phyloP scores from a whole-genome alignment of 2,888 invertebrate genomes.

The Drosophila infuscata region DNA sequence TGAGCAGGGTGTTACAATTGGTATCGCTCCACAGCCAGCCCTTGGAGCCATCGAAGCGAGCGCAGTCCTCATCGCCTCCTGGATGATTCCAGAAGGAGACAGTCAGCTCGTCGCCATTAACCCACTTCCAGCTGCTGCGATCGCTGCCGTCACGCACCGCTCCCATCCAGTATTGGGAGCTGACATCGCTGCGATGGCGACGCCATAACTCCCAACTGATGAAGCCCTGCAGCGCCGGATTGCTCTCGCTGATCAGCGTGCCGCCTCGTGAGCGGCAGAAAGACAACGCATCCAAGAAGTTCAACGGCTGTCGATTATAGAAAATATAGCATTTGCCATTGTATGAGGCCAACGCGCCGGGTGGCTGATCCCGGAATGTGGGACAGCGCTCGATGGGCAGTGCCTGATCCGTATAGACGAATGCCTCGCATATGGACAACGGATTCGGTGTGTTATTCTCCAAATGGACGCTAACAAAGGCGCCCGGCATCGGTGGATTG shows the following conservation, averaged over 20 bases:
- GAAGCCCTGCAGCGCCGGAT: slow-evolving; percentile 96
- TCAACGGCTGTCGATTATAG: slow-evolving; percentile 93
- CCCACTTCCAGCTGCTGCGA: slow-evolving; percentile 94
- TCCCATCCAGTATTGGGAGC: slow-evolving; percentile 98
- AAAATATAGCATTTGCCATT: slow-evolving; percentile 98
- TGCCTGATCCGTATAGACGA: slow-evolving; percentile 96
- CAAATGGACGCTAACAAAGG: slow-evolving; percentile 96
- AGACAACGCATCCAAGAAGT: slow-evolving; percentile 91
- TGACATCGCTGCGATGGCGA: slow-evolving; percentile 94
- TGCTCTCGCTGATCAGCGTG: slow-evolving; percentile 95
- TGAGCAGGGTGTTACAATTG: slow-evolving; percentile 92
- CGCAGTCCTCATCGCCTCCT: slow-evolving; percentile 93
- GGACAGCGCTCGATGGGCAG: slow-evolving; percentile 96
- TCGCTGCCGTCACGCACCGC: slow-evolving; percentile 93
- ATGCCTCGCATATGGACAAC: slow-evolving; percentile 95
- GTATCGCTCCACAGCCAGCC: slow-evolving; percentile 98
- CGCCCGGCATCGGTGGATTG: slow-evolving; percentile 97
- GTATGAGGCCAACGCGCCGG: slow-evolving; percentile 96
- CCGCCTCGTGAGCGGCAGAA: slow-evolving; percentile 94
- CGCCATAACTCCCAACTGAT: slow-evolving; percentile 98
- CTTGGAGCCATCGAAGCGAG: slow-evolving; percentile 95
- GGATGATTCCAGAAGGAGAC: slow-evolving; percentile 97
- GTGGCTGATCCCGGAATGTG: slow-evolving; percentile 96
- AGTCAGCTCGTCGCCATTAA: slow-evolving; percentile 94
- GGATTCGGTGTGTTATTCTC: slow-evolving; percentile 91